Base-by-base conservation (phyloP, 1,140 invertebrate genomes). In the Panagrolaimus sp. region DNA sequence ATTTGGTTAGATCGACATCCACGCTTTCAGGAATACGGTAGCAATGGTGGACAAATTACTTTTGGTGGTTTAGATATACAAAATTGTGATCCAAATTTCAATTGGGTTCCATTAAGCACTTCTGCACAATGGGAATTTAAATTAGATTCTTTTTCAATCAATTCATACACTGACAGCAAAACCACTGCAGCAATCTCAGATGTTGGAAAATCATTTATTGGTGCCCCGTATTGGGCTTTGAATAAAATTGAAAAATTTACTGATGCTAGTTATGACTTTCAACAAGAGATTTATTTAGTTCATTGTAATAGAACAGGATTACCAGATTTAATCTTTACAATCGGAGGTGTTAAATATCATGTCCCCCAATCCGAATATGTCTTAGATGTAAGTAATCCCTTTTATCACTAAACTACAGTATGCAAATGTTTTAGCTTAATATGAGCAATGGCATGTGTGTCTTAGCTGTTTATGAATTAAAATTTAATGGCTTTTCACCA, bases 231-330 rank as follows among this genome's bases (percentile, higher is more conserved):
- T 14, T 58, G 52, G 52, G 52, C 28, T 58, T 26, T 58, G 17
- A 58, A 58, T n/a, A 58, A 58, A 8, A 58, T 58, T 17, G 52
- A 58, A 17, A 58, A 58, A 28, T 21, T 58, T 28, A 58, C 52
- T 3, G 14, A 58, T 12, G 52, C 52, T 28, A 28, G 28, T 58
- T 58, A 58, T 17, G 52, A 58, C 52, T 21, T 21, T 21, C 15
- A 58, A 58, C 21, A 58, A 21, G 28, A 58, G 14, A 2, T 58
- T 21, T 58, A 58, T 58, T 21, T 26, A 21, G n/a, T 58, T 0
- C 52, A 58, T 21, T 58, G 52, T 58, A 28, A 58, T 12, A 17
- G 21, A 26, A 58, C 52, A 17, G 52, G 52, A 21, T 58, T 58
- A 28, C 52, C 52, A 21, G 52, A 58, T 58, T 58, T 58, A 28